A percentile compares a stretch with the other conserved stretches of the same genome.
Evolutionary conservation across 2,888 invertebrate genomes (phyloP).

Genomic region (Mimachlamys varia): DNA sequence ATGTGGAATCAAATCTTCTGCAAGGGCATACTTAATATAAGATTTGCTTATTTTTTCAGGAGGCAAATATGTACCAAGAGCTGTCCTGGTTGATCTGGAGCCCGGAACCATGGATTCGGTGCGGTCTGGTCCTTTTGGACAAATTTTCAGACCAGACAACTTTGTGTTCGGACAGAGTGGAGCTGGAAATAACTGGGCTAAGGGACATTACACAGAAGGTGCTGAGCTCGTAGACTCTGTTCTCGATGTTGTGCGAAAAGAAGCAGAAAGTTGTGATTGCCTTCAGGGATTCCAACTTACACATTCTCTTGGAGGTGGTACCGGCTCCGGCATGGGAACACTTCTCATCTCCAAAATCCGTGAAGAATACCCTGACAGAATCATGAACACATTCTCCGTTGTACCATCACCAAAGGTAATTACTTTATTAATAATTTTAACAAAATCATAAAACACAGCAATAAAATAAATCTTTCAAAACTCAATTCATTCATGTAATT

Average conservation of each 20-base stretch:
- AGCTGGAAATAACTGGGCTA: slow-evolving; percentile 92
- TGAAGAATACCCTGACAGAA: slow-evolving; percentile 98
- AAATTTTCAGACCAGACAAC: slow-evolving; percentile 96
- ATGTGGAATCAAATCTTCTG: too few species aligned
- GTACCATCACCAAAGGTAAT: slow-evolving; percentile 30
- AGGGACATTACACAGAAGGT: slow-evolving; percentile 96
- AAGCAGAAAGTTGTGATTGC: slow-evolving; percentile 93
- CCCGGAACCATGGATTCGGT: slow-evolving; percentile 98
- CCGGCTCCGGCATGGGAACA: slow-evolving; percentile 93
- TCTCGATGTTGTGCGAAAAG: slow-evolving; percentile 86
- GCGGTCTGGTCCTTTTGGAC: slow-evolving; percentile 93
- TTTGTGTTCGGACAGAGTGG: slow-evolving; percentile 90
- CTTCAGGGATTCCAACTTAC: slow-evolving; percentile 85
- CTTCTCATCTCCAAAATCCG: slow-evolving; percentile 96
- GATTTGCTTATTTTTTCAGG: background rate
- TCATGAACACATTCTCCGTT: slow-evolving; percentile 98
- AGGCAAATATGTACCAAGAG: slow-evolving; percentile 95
- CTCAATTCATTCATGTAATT: too few species aligned
- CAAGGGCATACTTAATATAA: too few species aligned
- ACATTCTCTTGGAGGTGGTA: slow-evolving; percentile 90
- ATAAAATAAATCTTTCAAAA: too few species aligned
- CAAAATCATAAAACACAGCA: too few species aligned
- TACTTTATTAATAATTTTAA: too few species aligned
- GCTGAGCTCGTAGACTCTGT: slow-evolving; percentile 85
- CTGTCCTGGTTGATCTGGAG: slow-evolving; percentile 95